Percentiles rank a stretch among this genome's conserved stretches.
Conservation (phyloP, 1,140 invertebrate species). For the Caenorhabditis briggsae region DNA sequence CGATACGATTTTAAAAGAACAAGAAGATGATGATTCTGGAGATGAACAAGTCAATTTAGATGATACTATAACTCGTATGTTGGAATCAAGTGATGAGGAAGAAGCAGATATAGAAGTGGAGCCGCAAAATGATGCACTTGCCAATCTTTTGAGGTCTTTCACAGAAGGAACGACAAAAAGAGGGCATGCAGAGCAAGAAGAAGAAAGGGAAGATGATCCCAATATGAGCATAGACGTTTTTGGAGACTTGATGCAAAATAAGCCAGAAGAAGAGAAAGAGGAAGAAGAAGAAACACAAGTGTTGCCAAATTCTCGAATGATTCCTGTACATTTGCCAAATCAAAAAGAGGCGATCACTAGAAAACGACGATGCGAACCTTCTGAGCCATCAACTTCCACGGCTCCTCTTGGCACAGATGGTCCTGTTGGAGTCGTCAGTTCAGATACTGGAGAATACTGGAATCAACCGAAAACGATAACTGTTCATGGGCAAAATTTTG, state of each 20-base stretch:
- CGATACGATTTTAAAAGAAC: background rate
- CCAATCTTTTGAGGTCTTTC: slow-evolving; percentile 33
- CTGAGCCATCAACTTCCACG: background rate
- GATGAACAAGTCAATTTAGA: background rate
- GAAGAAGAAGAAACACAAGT: background rate
- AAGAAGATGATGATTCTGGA: background rate
- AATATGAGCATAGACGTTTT: background rate
- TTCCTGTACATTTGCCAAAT: background rate
- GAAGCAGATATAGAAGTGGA: slow-evolving; percentile 53
- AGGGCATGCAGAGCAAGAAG: background rate
- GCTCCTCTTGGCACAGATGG: background rate
- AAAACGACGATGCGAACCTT: background rate
- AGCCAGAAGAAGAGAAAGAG: background rate
- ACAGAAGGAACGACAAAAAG: background rate
- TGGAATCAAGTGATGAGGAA: slow-evolving; percentile 32
- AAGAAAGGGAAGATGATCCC: too few relatives aligned
- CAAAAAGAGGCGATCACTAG: background rate
- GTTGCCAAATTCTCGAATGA: background rate
- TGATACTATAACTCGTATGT: slow-evolving; percentile 25
- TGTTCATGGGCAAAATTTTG: slow-evolving; percentile 22
- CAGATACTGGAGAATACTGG: background rate
- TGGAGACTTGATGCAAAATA: background rate
- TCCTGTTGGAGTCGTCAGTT: background rate
- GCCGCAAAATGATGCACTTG: slow-evolving; percentile 19
- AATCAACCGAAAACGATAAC: slow-evolving; percentile 24